Evolutionary conservation across 37 sponge, comb jelly and placozoan species (phyloP).

Genomic region (Chondrosia reniformis): DNA sequence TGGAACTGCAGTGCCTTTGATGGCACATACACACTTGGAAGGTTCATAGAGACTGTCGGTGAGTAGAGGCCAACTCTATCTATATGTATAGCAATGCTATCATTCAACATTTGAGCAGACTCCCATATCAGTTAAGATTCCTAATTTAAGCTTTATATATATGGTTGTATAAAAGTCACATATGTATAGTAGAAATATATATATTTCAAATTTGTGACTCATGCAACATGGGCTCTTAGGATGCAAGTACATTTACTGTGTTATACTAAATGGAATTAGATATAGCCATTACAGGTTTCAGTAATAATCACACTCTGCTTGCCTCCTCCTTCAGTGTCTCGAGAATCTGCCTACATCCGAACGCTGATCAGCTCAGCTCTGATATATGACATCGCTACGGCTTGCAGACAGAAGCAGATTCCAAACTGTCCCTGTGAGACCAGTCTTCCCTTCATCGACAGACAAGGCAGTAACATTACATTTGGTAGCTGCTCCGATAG

Average conservation of each 20-base stretch:
- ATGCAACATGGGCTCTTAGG: too few relatives aligned
- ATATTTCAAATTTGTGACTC: too few relatives aligned
- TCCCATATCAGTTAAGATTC: too few relatives aligned
- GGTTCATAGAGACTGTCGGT: not conserved
- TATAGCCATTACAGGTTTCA: too few relatives aligned
- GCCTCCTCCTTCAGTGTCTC: not conserved
- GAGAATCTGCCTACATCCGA: not conserved
- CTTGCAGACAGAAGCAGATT: constrained; percentile 13
- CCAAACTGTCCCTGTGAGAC: constrained; percentile 9
- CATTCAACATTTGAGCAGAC: not conserved
- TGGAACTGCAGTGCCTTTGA: constrained; percentile 18
- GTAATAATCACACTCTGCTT: not conserved
- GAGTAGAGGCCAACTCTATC: not conserved
- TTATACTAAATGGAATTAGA: too few relatives aligned
- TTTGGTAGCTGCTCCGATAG: not conserved
- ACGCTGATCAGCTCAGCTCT: constrained; percentile 21
- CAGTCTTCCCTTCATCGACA: not conserved
- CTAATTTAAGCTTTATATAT: too few relatives aligned
- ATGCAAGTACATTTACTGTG: too few relatives aligned
- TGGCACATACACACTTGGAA: not conserved
- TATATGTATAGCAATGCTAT: not conserved
- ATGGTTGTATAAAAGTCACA: too few relatives aligned
- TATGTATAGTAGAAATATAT: too few relatives aligned
- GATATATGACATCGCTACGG: not conserved
- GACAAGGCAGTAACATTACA: not conserved